Conservation (phyloP, 2,888 invertebrate genomes). For the Drosophila pseudotakahashii region DNA sequence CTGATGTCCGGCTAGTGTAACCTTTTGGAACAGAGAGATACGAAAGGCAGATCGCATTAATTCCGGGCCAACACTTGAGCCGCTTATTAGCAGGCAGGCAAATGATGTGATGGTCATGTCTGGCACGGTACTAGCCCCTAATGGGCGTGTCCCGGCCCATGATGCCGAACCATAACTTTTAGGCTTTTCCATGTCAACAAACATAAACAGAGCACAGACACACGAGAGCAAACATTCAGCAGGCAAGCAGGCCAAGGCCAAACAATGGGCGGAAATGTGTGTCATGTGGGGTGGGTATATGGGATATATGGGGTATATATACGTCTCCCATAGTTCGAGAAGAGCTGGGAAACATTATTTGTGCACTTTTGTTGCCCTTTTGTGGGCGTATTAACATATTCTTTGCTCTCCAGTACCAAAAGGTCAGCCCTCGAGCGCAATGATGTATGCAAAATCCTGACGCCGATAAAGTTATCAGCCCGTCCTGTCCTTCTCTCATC, state of each 20-base stretch:
- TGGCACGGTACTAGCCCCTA: conserved; percentile 32
- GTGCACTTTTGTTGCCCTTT: conserved; percentile 42
- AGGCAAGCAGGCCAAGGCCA: conserved; percentile 41
- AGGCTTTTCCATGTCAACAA: conserved; percentile 74
- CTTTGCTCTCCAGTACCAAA: conserved; percentile 1
- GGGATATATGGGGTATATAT: too few relatives aligned
- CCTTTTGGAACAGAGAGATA: conserved; percentile 41
- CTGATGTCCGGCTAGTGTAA: conserved; percentile 57
- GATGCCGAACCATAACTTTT: conserved; percentile 69
- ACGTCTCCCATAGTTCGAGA: conserved; percentile 8
- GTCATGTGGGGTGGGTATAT: neutral
- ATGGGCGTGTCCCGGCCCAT: conserved; percentile 44
- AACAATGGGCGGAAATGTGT: conserved; percentile 43
- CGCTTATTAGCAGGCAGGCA: conserved; percentile 70
- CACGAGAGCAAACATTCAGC: conserved; percentile 29
- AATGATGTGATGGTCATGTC: conserved; percentile 54
- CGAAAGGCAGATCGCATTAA: conserved; percentile 56
- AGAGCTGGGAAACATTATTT: conserved; percentile 44
- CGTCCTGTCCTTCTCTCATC: neutral
- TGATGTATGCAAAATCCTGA: conserved; percentile 69
- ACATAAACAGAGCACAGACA: conserved; percentile 60
- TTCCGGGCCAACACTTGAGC: conserved; percentile 75
- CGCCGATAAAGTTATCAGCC: conserved; percentile 69
- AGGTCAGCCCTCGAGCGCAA: conserved; percentile 42
- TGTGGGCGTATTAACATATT: conserved; percentile 44